Percentiles rank a stretch among this genome's conserved stretches.
phyloP scores from a whole-genome alignment of 2,888 invertebrate species.

The Euzophera pinguis region DNA sequence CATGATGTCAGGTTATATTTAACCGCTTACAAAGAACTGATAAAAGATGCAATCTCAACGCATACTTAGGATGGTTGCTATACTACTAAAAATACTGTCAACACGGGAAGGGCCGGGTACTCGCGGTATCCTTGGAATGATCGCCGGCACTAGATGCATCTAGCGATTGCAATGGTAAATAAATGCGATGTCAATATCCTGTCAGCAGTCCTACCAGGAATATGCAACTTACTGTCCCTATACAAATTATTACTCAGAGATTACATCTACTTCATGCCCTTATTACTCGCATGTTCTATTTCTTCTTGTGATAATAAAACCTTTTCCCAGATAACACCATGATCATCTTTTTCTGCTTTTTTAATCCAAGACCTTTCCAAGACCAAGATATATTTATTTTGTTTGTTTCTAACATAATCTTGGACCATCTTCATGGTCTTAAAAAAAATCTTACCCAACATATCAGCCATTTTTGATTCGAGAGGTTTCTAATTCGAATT shows the following conservation, averaged over 20 bases:
- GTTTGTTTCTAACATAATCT: neutral
- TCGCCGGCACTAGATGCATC: conserved; percentile 41
- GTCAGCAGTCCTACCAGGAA: neutral
- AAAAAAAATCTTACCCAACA: conserved; percentile 13
- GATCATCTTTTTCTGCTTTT: too few relatives aligned
- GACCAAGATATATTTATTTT: too few relatives aligned
- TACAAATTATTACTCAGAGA: neutral
- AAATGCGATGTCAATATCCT: conserved; percentile 8
- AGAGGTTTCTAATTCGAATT: conserved; percentile 39
- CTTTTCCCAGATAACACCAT: too few relatives aligned
- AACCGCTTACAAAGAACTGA: conserved; percentile 45
- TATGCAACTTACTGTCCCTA: neutral
- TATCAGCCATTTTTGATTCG: conserved; percentile 22
- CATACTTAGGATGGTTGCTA: conserved; percentile 44
- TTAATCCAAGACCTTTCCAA: too few relatives aligned
- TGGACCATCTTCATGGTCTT: neutral
- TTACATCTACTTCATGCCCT: neutral
- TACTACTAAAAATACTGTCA: conserved; percentile 52
- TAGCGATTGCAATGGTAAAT: conserved; percentile 21
- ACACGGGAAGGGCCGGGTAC: conserved; percentile 32
- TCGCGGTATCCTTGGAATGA: conserved; percentile 38
- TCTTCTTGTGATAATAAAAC: neutral
- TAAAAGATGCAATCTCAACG: conserved; percentile 45
- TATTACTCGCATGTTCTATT: neutral
- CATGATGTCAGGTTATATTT: conserved; percentile 46